phyloP scores from a whole-genome alignment of 2,888 invertebrate genomes.

The Acholoe squamosa region DNA sequence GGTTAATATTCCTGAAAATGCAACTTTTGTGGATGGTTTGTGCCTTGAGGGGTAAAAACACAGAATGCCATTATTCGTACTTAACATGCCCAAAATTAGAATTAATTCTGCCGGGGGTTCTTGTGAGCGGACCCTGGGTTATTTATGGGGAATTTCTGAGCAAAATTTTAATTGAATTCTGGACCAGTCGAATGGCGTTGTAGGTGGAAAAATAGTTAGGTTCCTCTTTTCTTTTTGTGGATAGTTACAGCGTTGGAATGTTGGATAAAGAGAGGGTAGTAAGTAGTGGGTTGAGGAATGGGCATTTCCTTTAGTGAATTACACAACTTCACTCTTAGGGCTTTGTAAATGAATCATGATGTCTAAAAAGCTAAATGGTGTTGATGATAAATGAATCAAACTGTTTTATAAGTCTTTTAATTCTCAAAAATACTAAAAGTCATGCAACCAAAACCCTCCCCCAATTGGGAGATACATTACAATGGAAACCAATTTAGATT shows the following conservation, averaged over 20 bases:
- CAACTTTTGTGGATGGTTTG: background rate
- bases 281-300: background rate
- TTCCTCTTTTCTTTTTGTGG: background rate
- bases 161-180: slow-evolving; percentile 19
- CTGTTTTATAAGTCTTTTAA: slow-evolving; percentile 53
- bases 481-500: slow-evolving; percentile 49
- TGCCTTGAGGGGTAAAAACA: background rate
- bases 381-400: slow-evolving; percentile 34
- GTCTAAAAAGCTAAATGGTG: slow-evolving; percentile 43
- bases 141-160: slow-evolving; percentile 3
- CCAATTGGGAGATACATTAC: slow-evolving; percentile 56
- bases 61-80: slow-evolving; percentile 2
- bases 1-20: slow-evolving; percentile 8
- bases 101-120: background rate
- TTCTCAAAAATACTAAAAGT: slow-evolving; percentile 45
- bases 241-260: slow-evolving; percentile 11
- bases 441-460: slow-evolving; percentile 43
- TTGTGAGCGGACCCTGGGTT: background rate
- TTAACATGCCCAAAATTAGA: slow-evolving; percentile 29
- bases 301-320: too few relatives aligned
- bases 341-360: background rate
- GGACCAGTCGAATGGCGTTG: background rate
- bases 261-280: background rate
- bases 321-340: too few relatives aligned
- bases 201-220: background rate